phyloP scores from a whole-genome alignment of 2,888 invertebrate species.

The Epicampocera succincta region DNA sequence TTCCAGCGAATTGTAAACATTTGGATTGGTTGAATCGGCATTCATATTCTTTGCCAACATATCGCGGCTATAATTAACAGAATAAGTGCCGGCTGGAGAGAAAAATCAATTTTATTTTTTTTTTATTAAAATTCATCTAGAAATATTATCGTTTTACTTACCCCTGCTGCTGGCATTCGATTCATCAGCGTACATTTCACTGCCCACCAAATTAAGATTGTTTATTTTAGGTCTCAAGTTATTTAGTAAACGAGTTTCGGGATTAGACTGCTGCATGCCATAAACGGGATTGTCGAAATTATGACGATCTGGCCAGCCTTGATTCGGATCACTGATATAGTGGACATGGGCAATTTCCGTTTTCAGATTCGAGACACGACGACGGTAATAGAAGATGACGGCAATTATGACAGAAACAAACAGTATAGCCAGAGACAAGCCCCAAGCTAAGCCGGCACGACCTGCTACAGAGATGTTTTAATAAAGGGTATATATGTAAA shows the following conservation, averaged over 20 bases:
- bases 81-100: conserved; percentile 82
- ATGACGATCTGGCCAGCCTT: conserved; percentile 80
- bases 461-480: conserved; percentile 81
- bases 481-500: not conserved
- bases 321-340: conserved; percentile 90
- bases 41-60: conserved; percentile 90
- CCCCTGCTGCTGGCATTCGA: conserved; percentile 83
- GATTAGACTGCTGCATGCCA: conserved; percentile 85
- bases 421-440: conserved; percentile 86
- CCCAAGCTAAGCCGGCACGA: conserved; percentile 83
- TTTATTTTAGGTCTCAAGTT: conserved; percentile 80
- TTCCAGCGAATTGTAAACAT: conserved; percentile 90
- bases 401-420: conserved; percentile 85
- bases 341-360: conserved; percentile 93
- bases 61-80: conserved; percentile 85
- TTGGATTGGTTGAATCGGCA: conserved; percentile 92
- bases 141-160: conserved; percentile 70
- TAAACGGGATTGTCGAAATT: conserved; percentile 97
- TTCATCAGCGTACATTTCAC: conserved; percentile 80
- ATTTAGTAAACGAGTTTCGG: conserved; percentile 82
- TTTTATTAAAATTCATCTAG: not conserved
- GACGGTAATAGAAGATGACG: conserved; percentile 89
- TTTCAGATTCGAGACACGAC: conserved; percentile 90
- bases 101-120: not conserved
- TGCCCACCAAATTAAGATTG: conserved; percentile 78